Percentiles rank a stretch among this genome's conserved stretches.
Conservation (phyloP, 2,888 invertebrate genomes). For the Plagodis pulveraria region DNA sequence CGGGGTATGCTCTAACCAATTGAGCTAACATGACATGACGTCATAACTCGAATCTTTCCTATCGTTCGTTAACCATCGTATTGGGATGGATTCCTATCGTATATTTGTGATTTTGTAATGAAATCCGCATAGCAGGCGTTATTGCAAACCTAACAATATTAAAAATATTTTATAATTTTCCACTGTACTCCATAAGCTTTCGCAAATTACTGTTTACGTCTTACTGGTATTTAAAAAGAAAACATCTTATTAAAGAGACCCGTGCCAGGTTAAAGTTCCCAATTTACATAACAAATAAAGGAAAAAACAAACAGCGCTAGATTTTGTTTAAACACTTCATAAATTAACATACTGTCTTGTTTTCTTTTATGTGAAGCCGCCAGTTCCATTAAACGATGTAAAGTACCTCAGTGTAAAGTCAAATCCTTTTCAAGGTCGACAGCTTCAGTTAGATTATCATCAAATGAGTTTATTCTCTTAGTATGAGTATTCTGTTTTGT, state of each 20-base stretch:
- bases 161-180: no score
- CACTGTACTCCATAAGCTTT: no score
- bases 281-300: slow-evolving; percentile 23
- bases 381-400: slow-evolving; percentile 14
- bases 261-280: slow-evolving; percentile 4
- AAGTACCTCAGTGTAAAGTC: slow-evolving; percentile 23
- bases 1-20: no score
- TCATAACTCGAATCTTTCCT: no score
- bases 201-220: neutral
- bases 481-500: no score
- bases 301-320: slow-evolving; percentile 12
- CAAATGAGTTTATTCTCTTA: slow-evolving; percentile 26
- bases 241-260: slow-evolving; percentile 6
- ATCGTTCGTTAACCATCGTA: no score
- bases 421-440: slow-evolving; percentile 46
- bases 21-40: no score
- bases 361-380: slow-evolving; percentile 29
- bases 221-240: neutral
- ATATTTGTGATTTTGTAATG: no score
- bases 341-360: slow-evolving; percentile 21
- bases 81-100: no score
- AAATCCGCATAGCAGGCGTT: no score
- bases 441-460: slow-evolving; percentile 48
- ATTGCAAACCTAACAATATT: no score
- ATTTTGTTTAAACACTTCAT: slow-evolving; percentile 26